Conservation (phyloP, 2,797 vertebrate species). For the Selene dorsalis region DNA sequence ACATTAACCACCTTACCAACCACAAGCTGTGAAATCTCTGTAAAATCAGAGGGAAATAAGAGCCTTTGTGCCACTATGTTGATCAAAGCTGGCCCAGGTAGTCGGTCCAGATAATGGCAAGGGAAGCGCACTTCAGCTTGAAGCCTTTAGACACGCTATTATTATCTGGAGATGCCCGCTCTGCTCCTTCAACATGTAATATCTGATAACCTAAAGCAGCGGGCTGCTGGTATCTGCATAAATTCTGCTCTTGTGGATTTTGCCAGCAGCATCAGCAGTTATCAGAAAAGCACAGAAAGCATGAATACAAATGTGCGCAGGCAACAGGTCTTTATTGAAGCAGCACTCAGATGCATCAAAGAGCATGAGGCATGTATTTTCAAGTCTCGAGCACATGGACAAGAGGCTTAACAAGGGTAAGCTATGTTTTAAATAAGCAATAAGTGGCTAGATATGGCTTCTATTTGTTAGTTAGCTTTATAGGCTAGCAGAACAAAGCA, state of each 20-base stretch:
- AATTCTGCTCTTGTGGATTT: slow-evolving; percentile 8
- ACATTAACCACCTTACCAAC: neutral
- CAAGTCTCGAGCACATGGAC: neutral
- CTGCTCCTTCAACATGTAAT: slow-evolving; percentile 1
- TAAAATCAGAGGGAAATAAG: neutral
- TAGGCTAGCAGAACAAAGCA: neutral
- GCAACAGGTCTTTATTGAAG: slow-evolving; percentile 18
- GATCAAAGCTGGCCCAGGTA: slow-evolving; percentile 11
- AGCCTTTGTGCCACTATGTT: neutral
- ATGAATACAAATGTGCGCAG: slow-evolving; percentile 23
- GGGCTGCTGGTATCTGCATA: slow-evolving; percentile 6
- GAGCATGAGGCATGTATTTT: slow-evolving; percentile 6
- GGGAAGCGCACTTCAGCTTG: neutral
- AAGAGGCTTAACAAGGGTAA: neutral
- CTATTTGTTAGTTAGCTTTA: slow-evolving; percentile 5
- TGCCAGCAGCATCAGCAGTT: slow-evolving; percentile 17
- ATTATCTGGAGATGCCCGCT: neutral
- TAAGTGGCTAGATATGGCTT: slow-evolving; percentile 5
- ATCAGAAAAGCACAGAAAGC: slow-evolving; percentile 20
- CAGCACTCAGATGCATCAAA: neutral
- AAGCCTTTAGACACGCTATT: slow-evolving; percentile 7
- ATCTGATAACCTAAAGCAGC: slow-evolving; percentile 27
- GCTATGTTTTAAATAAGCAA: slow-evolving; percentile 12
- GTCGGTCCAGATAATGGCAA: slow-evolving; percentile 6
- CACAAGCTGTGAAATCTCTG: neutral